Evolutionary conservation across 2,888 invertebrate species (phyloP), one percentile per base, ranked within the genome.

Genomic region (Protula sp.): DNA sequence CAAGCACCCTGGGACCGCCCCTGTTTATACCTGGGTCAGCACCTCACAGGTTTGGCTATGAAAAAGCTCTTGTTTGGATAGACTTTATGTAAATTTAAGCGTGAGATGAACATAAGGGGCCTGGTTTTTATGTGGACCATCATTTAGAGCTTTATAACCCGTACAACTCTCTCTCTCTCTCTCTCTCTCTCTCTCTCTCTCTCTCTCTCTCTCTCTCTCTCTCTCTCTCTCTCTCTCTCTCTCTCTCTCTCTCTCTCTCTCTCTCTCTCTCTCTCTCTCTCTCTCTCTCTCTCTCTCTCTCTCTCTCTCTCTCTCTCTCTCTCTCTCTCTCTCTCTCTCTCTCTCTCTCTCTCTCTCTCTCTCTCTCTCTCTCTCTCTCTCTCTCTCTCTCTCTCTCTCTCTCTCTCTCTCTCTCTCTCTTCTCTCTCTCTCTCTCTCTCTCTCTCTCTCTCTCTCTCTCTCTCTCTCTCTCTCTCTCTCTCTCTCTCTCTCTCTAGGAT

Each of bases 261-360:
- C 9, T 54, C 9, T 28, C 30, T 54, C 54, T 54, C 1, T 54
- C 54, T 54, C 0, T 28, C 54, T 54, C 1, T 30, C 54, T 54
- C 53, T 52, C 53, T 52, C 53, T 3, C 4, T 52, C 53, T 52
- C 14, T 52, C 4, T 3, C 53, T 52, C 53, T 52, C 53, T 52
- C 53, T 3, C 14, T 52, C 53, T 3, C 2, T 52, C 53, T 3
- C 53, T 3, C 53, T 52, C 22, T 52, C 52, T 52, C 52, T 52
- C 52, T 52, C 3, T 52, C 52, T 52, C 52, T 52, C 52, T 52
- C 3, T 52, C 52, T 52, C 52, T 52, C 52, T 52, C 22, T 52
- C 52, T 3, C 53, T 3, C 53, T 52, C 53, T 52, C 53, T 52
- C 53, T 52, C 2, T 52, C 53, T n/a, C 53, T 47, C 47, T 22